Conservation (phyloP, 1,140 invertebrate genomes). For the Parapsyche elsis region DNA sequence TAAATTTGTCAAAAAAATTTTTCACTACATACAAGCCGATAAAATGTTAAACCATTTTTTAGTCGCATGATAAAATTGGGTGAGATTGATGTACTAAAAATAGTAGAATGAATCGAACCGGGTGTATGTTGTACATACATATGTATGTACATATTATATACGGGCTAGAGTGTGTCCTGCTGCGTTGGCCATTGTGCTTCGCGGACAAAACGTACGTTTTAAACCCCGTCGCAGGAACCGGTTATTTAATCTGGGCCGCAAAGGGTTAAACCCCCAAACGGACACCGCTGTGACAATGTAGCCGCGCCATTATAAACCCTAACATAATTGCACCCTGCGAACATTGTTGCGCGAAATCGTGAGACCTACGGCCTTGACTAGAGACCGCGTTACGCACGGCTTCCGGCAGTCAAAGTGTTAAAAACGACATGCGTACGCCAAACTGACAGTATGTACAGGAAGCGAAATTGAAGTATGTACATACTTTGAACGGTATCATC, state of each 20-base stretch:
- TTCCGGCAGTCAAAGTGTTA: not conserved
- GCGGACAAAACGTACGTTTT: slow-evolving; percentile 35
- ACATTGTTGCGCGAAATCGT: no score
- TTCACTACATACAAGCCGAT: no score
- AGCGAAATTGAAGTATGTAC: no score
- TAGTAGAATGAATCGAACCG: slow-evolving; percentile 26
- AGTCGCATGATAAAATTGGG: no score
- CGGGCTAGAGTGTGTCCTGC: slow-evolving; percentile 33
- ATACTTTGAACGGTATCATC: no score
- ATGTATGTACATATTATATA: not conserved
- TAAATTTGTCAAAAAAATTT: no score
- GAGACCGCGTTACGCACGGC: not conserved
- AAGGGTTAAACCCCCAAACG: slow-evolving; percentile 19
- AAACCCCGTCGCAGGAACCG: slow-evolving; percentile 21
- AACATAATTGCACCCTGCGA: not conserved
- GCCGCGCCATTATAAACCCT: not conserved
- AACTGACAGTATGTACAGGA: no score
- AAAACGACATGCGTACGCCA: not conserved
- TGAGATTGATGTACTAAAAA: not conserved
- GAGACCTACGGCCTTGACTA: not conserved
- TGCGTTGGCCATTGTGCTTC: slow-evolving; percentile 24
- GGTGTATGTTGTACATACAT: not conserved
- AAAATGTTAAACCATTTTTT: no score
- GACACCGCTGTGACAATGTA: not conserved
- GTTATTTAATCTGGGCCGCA: slow-evolving; percentile 40